phyloP scores from a whole-genome alignment of 2,797 vertebrate genomes.

The Aulostomus chinensis region DNA sequence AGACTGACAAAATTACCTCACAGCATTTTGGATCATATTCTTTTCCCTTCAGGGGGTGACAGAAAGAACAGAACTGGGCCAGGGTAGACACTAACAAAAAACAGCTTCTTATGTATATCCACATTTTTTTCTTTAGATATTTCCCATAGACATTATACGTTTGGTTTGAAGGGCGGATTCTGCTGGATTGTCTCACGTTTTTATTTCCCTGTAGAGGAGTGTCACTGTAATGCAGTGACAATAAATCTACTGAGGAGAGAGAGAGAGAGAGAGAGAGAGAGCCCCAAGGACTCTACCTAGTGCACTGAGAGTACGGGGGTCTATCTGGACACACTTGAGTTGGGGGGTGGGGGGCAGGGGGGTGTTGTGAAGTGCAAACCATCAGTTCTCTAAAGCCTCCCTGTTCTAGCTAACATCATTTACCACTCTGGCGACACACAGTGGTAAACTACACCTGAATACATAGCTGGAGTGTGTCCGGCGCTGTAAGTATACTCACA shows the following conservation, averaged over 20 bases:
- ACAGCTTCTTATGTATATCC: conserved; percentile 71
- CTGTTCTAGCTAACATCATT: conserved; percentile 77
- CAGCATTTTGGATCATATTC: conserved; percentile 78
- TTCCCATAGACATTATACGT: conserved; percentile 76
- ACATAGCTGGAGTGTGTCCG: conserved; percentile 71
- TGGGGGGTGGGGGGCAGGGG: conserved; percentile 41
- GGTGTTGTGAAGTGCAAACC: conserved; percentile 73
- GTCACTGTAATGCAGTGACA: conserved; percentile 78
- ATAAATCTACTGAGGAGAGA: conserved; percentile 79
- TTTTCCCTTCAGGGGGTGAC: conserved; percentile 66
- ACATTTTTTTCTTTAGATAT: conserved; percentile 67
- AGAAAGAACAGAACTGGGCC: conserved; percentile 68
- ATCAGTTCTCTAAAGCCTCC: conserved; percentile 69
- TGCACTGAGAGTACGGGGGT: conserved; percentile 76
- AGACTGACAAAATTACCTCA: conserved; percentile 79
- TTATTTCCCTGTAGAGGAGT: conserved; percentile 82
- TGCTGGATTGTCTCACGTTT: conserved; percentile 83
- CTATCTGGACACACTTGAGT: conserved; percentile 73
- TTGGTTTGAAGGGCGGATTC: conserved; percentile 69
- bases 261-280: conserved; percentile 73
- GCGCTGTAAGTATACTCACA: conserved; percentile 80
- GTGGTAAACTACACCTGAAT: conserved; percentile 83
- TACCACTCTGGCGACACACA: conserved; percentile 74
- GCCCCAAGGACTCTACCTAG: conserved; percentile 76
- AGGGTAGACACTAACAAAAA: conserved; percentile 70